Percentiles rank a stretch among this genome's conserved stretches.
Evolutionary conservation across 1,140 invertebrate species (phyloP).

Genomic region (Lepidurus packardi): DNA sequence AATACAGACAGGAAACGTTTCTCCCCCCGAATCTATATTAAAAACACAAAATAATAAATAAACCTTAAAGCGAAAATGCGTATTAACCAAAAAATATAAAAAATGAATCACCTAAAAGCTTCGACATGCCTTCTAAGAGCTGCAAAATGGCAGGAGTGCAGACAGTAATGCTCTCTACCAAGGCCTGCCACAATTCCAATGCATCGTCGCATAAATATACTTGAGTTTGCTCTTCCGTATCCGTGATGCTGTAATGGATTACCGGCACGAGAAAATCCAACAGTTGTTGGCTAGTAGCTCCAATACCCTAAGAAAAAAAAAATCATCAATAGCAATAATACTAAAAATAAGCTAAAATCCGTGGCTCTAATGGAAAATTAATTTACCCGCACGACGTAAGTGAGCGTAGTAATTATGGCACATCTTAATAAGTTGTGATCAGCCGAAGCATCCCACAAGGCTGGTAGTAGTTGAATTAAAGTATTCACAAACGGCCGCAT

Average conservation of each 20-base stretch:
- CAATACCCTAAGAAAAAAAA: constrained; percentile 11
- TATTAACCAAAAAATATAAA: neutral
- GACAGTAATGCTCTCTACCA: constrained; percentile 66
- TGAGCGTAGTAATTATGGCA: constrained; percentile 79
- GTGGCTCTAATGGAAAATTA: neutral
- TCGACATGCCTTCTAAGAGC: constrained; percentile 68
- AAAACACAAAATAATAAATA: constrained; percentile 26
- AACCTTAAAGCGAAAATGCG: constrained; percentile 30
- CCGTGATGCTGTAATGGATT: constrained; percentile 67
- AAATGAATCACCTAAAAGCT: constrained; percentile 59
- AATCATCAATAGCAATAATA: neutral
- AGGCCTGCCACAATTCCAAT: constrained; percentile 77
- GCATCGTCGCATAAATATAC: constrained; percentile 90
- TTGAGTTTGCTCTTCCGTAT: constrained; percentile 68
- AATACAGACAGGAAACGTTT: constrained; percentile 68
- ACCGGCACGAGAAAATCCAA: constrained; percentile 66
- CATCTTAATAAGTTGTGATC: constrained; percentile 86
- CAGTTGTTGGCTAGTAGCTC: constrained; percentile 45
- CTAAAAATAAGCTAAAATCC: neutral
- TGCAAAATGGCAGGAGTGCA: constrained; percentile 59
- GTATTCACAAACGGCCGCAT: constrained; percentile 61
- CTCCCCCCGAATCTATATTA: constrained; percentile 65
- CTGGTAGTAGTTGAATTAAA: constrained; percentile 74
- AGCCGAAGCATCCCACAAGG: constrained; percentile 78
- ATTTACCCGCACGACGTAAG: constrained; percentile 67